Conservation (phyloP, 2,888 invertebrate genomes). For the Hetaerina titia region DNA sequence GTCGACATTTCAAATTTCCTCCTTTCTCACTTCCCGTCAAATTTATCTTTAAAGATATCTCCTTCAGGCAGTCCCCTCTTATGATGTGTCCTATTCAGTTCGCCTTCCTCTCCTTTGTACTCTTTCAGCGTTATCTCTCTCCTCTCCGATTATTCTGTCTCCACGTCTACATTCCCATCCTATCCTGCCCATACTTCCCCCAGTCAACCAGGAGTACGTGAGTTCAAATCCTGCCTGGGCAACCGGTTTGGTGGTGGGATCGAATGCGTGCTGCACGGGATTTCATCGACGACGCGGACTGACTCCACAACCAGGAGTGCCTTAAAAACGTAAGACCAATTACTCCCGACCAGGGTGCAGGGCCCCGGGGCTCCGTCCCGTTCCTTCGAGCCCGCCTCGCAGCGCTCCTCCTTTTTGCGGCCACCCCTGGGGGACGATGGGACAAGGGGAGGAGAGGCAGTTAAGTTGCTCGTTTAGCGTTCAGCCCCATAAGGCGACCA, state of each 20-base stretch:
- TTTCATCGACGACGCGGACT: too few species aligned
- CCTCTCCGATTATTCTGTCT: not conserved
- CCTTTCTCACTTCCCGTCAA: too few species aligned
- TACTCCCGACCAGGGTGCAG: too few species aligned
- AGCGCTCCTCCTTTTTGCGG: not conserved
- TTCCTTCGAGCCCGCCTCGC: not conserved
- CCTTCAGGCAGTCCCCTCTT: not conserved
- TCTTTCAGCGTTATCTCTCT: not conserved
- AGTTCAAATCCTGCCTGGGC: too few species aligned
- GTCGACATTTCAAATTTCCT: too few species aligned
- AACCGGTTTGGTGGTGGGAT: too few species aligned
- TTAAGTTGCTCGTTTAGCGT: conserved; percentile 26
- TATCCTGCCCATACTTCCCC: not conserved
- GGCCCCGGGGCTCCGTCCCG: too few species aligned
- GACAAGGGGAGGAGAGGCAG: not conserved
- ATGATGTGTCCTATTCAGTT: not conserved
- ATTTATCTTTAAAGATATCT: too few species aligned
- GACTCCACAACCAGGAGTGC: too few species aligned
- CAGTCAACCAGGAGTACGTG: too few species aligned
- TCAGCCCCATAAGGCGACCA: conserved; percentile 22
- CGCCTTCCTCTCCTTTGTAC: not conserved
- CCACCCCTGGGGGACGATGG: not conserved
- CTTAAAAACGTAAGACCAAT: too few species aligned
- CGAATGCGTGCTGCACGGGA: too few species aligned
- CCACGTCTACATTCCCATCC: not conserved